Conservation (phyloP, 2,888 invertebrate species). For the Yponomeuta plumbellus region DNA sequence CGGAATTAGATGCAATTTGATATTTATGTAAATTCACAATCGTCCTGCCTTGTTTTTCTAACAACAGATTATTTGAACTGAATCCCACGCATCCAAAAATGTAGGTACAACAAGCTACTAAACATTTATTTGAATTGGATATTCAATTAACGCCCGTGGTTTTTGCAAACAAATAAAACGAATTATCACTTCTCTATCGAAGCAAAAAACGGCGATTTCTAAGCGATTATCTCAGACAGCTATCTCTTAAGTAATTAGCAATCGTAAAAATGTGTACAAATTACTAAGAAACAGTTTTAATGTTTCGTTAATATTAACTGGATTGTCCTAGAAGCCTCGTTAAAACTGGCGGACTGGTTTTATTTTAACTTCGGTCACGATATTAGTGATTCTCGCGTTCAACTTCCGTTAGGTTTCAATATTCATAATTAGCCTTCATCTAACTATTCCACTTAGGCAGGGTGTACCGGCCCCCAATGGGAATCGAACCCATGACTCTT, state of each 20-base stretch:
- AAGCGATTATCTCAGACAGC: not conserved
- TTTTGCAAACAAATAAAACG: not conserved
- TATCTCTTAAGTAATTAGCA: not conserved
- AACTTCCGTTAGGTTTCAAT: not conserved
- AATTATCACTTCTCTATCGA: not conserved
- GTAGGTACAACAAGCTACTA: too few species aligned
- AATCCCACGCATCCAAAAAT: too few species aligned
- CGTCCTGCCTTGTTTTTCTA: too few species aligned
- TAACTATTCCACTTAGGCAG: too few species aligned
- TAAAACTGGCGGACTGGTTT: not conserved
- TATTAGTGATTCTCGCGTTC: not conserved
- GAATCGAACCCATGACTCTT: too few species aligned
- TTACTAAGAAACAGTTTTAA: not conserved
- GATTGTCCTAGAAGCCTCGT: not conserved
- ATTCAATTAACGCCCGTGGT: too few species aligned
- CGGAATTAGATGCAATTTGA: too few species aligned
- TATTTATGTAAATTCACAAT: too few species aligned
- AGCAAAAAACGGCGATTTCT: not conserved
- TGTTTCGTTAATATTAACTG: not conserved
- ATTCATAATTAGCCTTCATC: not conserved
- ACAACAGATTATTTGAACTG: too few species aligned
- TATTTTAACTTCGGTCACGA: not conserved
- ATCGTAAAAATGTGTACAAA: not conserved
- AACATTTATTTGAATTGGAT: too few species aligned
- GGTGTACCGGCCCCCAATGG: too few species aligned